Base-by-base conservation (phyloP, 2,888 invertebrate genomes). In the Glyphotaelius pellucidus region DNA sequence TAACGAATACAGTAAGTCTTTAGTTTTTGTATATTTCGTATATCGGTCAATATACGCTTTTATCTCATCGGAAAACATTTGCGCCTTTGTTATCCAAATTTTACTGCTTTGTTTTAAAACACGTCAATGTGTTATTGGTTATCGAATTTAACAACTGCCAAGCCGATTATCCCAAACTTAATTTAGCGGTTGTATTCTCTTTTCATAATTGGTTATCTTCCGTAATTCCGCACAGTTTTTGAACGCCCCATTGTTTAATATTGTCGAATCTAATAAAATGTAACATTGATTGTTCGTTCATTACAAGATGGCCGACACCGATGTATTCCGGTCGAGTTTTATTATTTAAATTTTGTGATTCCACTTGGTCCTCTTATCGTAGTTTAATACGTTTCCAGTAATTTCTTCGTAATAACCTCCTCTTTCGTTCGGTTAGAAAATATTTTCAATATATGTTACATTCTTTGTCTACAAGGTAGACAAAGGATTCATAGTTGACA, bases 221-320 rank as follows among this genome's bases (percentile, higher is more conserved):
- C 25, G 9, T n/a, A 67, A 67, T 25, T 67, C 25, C n/a, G 67
- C 67, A n/a, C 67, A n/a, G 67, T 67, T 67, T 67, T n/a, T 67
- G 25, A 67, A n/a, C 25, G 25, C 67, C 25, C 67, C 25, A 67
- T 67, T 67, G 67, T 84, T 84, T 84, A 84, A 38, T 42, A 83
- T 30, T 90, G 52, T 32, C 25, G 32, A 67, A 32, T 90, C 84
- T 83, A 38, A 30, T 67, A 90, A 84, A 84, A 90, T 32, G 81
- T 84, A 84, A 90, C 52, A 90, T 89, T 89, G 88, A 89, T 89
- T 89, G 79, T 79, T 35, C 31, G 79, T 52, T 86, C 88, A 84
- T 90, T 92, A 92, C 92, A 92, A 92, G 87, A 92, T 92, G 92
- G 92, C 92, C 92, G 92, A 90, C 92, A 67, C 88, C 85, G 79